These are phyloP conservation scores for Colostygia pectinataria DNA, from an alignment of 2,888 invertebrate species.

Conservation along the genomic window DNA sequence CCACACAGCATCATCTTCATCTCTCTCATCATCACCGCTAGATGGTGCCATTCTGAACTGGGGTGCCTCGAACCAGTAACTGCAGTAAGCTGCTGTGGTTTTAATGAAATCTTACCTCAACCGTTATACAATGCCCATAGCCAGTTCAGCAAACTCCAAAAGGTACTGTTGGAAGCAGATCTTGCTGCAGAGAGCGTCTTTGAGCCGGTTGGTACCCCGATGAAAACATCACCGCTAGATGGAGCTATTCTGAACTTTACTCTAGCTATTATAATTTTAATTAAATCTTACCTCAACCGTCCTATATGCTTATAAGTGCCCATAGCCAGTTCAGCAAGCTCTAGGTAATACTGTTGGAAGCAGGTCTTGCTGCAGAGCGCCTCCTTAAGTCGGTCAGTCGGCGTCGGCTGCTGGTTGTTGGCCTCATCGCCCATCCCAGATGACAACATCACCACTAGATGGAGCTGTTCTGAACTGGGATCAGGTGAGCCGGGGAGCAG, in stretches of 20 bases:
- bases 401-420: constrained; percentile 73
- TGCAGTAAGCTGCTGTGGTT: background rate
- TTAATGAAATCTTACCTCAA: constrained; percentile 63
- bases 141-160: constrained; percentile 95
- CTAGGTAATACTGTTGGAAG: constrained; percentile 95
- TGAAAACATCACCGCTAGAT: no score
- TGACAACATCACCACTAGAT: constrained; percentile 94
- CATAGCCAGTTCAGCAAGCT: constrained; percentile 96
- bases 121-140: constrained; percentile 96
- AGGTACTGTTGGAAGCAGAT: constrained; percentile 95
- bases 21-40: no score
- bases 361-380: constrained; percentile 94
- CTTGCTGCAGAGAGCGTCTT: constrained; percentile 95
- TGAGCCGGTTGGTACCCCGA: constrained; percentile 95
- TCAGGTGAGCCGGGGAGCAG: constrained; percentile 90
- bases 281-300: constrained; percentile 76
- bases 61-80: no score
- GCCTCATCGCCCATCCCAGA: constrained; percentile 93
- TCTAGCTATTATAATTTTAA: background rate
- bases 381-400: constrained; percentile 93
- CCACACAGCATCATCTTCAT: no score
- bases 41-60: no score
- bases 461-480: constrained; percentile 94
- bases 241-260: no score
- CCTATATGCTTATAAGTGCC: constrained; percentile 98